Conservation (phyloP, 53 echinoderm and acorn worm species). For the Actinopyga echinites region DNA sequence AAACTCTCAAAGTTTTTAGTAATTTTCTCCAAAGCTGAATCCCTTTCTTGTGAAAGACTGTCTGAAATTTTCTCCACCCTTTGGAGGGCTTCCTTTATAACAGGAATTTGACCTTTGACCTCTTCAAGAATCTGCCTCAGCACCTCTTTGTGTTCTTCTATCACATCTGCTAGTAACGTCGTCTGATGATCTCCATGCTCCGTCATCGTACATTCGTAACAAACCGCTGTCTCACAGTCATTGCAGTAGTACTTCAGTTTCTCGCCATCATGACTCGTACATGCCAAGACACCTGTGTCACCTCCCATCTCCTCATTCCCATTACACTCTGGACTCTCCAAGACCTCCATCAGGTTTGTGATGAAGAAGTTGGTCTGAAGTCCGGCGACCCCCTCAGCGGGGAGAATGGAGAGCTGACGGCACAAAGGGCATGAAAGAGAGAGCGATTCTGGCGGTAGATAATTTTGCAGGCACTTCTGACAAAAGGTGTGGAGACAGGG, state of each 20-base stretch:
- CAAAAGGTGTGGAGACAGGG: slow-evolving; percentile 99
- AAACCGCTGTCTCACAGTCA: slow-evolving; percentile 93
- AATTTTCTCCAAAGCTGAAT: slow-evolving; percentile 72
- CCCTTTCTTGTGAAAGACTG: slow-evolving; percentile 74
- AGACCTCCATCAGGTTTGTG: slow-evolving; percentile 97
- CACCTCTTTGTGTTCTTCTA: slow-evolving; percentile 93
- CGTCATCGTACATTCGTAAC: slow-evolving; percentile 84
- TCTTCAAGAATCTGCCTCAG: slow-evolving; percentile 79
- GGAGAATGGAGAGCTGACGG: slow-evolving; percentile 92
- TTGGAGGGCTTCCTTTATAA: slow-evolving; percentile 83
- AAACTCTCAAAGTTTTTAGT: slow-evolving; percentile 70
- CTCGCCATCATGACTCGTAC: slow-evolving; percentile 86
- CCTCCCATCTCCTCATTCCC: slow-evolving; percentile 41
- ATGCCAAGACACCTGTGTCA: slow-evolving; percentile 65
- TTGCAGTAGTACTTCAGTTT: slow-evolving; percentile 90
- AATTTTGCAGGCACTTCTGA: slow-evolving; percentile 95
- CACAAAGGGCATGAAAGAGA: slow-evolving; percentile 93
- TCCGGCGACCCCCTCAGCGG: slow-evolving; percentile 88
- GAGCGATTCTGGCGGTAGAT: slow-evolving; percentile 90
- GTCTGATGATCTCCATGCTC: slow-evolving; percentile 92
- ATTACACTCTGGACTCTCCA: slow-evolving; percentile 91
- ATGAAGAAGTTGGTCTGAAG: slow-evolving; percentile 97
- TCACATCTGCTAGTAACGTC: slow-evolving; percentile 82
- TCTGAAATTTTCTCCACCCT: slow-evolving; percentile 72
- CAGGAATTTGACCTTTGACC: slow-evolving; percentile 85